phyloP scores from a whole-genome alignment of 2,113 vertebrate genomes.

The Charadrius vociferus region DNA sequence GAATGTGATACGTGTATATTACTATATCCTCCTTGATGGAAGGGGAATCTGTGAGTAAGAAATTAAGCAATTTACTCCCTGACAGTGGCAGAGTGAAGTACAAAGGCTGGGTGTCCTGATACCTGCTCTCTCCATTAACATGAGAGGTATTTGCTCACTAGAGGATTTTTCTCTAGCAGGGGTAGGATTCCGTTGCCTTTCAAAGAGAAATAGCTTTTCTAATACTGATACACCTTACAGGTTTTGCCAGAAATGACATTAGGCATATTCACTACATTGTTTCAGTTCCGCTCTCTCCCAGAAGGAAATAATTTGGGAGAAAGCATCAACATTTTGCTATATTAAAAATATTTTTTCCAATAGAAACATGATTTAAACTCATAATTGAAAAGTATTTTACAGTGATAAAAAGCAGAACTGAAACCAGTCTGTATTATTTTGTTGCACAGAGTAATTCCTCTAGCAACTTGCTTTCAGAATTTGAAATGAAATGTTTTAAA shows the following conservation, averaged over 20 bases:
- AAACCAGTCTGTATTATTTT: not conserved
- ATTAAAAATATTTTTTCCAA: not conserved
- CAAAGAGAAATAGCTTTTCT: not conserved
- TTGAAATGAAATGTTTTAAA: not conserved
- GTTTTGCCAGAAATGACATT: not conserved
- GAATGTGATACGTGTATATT: not conserved
- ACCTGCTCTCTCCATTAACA: not conserved
- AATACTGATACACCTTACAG: not conserved
- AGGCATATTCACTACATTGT: not conserved
- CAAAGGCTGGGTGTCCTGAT: not conserved
- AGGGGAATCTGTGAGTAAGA: not conserved
- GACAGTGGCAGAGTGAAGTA: not conserved
- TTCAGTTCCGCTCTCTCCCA: not conserved
- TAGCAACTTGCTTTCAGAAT: not conserved
- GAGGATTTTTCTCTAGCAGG: not conserved
- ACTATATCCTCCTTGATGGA: not conserved
- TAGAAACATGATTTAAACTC: not conserved
- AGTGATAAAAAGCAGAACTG: not conserved
- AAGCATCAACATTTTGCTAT: not conserved
- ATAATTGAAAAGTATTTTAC: not conserved
- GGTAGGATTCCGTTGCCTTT: not conserved
- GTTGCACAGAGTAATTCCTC: not conserved
- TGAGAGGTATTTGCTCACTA: not conserved
- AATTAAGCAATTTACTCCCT: slow-evolving; percentile 11
- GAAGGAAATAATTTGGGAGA: not conserved